Percentiles rank a stretch among this genome's conserved stretches.
These are phyloP conservation scores for Tiphia femorata DNA, from an alignment of 2,888 invertebrate genomes.

Conservation along the genomic window DNA sequence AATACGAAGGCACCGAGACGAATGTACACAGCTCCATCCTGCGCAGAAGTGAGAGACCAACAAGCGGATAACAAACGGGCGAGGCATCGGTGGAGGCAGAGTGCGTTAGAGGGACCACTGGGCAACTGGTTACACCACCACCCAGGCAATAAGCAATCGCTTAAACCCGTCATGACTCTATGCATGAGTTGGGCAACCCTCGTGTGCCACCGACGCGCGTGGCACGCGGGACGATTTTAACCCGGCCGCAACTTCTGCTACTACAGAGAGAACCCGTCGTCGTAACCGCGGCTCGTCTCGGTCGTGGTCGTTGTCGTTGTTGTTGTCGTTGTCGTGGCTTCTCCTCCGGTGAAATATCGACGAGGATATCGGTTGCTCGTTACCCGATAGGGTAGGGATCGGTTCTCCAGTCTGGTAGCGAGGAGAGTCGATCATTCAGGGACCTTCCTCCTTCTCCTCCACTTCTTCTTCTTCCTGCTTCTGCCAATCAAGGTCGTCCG, in stretches of 20 bases:
- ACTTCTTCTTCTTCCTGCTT: no score
- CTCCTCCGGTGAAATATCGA: conserved; percentile 41
- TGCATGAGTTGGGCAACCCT: conserved; percentile 58
- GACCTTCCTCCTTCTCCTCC: no score
- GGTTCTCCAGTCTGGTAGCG: no score
- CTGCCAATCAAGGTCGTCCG: no score
- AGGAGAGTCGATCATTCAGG: no score
- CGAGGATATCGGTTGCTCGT: conserved; percentile 10
- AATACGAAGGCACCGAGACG: no score
- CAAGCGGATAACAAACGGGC: conserved; percentile 44
- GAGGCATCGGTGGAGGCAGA: conserved; percentile 38
- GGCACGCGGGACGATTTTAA: conserved; percentile 35
- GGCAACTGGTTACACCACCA: conserved; percentile 50
- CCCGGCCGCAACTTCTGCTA: conserved; percentile 22
- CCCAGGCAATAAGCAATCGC: conserved; percentile 53
- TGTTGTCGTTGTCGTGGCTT: no score
- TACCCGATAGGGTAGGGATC: conserved; percentile 26
- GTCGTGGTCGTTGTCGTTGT: no score
- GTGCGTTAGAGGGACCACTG: conserved; percentile 44
- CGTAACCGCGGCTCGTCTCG: no score
- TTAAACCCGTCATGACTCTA: conserved; percentile 58
- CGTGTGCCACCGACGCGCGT: no score
- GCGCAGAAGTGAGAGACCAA: neutral
- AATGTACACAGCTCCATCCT: no score
- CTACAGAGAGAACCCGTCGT: no score